These are phyloP conservation scores for Erebia epiphron DNA, from an alignment of 2,888 invertebrate genomes.

Conservation along the genomic window DNA sequence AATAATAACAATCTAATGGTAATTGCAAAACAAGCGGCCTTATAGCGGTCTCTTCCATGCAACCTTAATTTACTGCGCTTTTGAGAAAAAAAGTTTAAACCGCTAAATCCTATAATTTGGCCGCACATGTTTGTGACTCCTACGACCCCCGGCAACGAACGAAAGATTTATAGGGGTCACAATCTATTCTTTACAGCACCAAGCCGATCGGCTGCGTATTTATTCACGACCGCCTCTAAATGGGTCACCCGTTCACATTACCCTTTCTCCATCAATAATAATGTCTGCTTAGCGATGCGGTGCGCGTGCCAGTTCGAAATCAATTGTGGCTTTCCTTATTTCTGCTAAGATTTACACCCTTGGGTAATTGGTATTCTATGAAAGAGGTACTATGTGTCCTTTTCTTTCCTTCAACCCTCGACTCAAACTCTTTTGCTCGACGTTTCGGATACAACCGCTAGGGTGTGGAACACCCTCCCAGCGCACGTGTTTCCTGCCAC, in stretches of 20 bases:
- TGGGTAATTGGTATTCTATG: background rate
- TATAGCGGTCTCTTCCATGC: too few species aligned
- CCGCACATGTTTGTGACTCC: conserved; percentile 47
- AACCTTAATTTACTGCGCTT: too few species aligned
- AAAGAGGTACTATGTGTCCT: background rate
- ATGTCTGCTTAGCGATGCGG: conserved; percentile 29
- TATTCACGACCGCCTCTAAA: conserved; percentile 47
- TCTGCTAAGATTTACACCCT: conserved; percentile 17
- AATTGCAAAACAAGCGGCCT: too few species aligned
- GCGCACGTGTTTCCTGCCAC: too few species aligned
- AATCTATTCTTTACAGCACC: conserved; percentile 56
- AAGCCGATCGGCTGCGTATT: conserved; percentile 51
- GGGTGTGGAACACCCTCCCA: too few species aligned
- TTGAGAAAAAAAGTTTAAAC: background rate
- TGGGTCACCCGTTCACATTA: conserved; percentile 40
- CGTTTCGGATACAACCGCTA: too few species aligned
- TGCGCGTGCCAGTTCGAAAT: conserved; percentile 26
- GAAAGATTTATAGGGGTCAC: conserved; percentile 70
- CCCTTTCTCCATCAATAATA: conserved; percentile 38
- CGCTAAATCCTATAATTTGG: conserved; percentile 18
- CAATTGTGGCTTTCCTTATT: conserved; percentile 26
- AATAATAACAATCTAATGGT: too few species aligned
- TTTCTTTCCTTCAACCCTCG: background rate
- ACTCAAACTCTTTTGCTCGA: too few species aligned
- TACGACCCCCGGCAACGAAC: conserved; percentile 59